Percentiles rank a stretch among this genome's conserved stretches.
Conservation (phyloP, 1,140 invertebrate species). For the Caenorhabditis inopinata region DNA sequence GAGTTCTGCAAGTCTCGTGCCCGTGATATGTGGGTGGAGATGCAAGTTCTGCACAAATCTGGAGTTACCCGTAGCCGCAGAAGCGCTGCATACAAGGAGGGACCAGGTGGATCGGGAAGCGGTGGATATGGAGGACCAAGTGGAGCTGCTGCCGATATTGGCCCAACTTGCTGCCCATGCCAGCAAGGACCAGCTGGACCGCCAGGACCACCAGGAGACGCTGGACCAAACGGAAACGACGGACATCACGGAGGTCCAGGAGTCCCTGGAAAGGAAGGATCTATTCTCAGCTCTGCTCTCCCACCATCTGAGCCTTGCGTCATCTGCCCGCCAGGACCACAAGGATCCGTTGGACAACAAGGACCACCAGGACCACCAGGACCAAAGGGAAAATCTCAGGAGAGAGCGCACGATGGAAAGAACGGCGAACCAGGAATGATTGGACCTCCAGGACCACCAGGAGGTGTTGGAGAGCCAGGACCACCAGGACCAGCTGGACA, state of each 20-base stretch:
- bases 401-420: constrained; percentile 53
- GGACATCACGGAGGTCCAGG: constrained; percentile 54
- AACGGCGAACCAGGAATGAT: constrained; percentile 58
- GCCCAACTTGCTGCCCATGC: constrained; percentile 28
- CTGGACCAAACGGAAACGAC: constrained; percentile 53
- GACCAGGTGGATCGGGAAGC: constrained; percentile 38
- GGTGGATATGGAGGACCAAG: constrained; percentile 49
- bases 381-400: constrained; percentile 60
- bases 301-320: constrained; percentile 61
- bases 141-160: constrained; percentile 24
- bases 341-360: constrained; percentile 54
- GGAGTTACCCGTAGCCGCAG: constrained; percentile 36
- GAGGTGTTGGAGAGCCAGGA: constrained; percentile 47
- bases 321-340: constrained; percentile 53
- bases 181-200: constrained; percentile 57
- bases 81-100: constrained; percentile 42
- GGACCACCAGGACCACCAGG: constrained; percentile 65
- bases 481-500: constrained; percentile 50
- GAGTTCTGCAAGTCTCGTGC: constrained; percentile 65
- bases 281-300: constrained; percentile 53
- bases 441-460: constrained; percentile 58
- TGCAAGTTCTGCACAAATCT: constrained; percentile 54
- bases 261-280: constrained; percentile 57
- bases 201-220: constrained; percentile 56
- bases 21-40: constrained; percentile 66